Evolutionary conservation across 92 coral and sea anemone species (phyloP).

Genomic region (Phymanthus crucifer): DNA sequence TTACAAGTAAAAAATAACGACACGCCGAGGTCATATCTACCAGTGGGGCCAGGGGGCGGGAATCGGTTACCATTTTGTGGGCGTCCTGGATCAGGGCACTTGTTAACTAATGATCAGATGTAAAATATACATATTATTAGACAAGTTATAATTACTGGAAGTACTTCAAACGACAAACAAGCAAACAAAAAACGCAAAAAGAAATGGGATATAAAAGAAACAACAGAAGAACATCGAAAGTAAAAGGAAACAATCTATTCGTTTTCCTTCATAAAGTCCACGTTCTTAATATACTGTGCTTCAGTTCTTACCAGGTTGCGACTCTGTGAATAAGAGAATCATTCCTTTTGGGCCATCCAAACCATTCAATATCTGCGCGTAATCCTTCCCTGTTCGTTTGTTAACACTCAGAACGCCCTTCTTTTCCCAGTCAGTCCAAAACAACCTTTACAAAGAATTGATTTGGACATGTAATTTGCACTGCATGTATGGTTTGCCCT

Average conservation of each 20-base stretch:
- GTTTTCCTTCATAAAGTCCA: too few relatives aligned
- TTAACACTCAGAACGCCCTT: slow-evolving; percentile 68
- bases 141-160: too few relatives aligned
- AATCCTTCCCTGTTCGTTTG: slow-evolving; percentile 61
- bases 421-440: slow-evolving; percentile 92
- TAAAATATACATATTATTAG: neutral
- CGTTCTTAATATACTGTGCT: too few relatives aligned
- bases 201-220: too few relatives aligned
- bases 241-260: too few relatives aligned
- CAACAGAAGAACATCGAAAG: too few relatives aligned
- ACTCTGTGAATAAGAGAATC: slow-evolving; percentile 43
- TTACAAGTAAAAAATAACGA: slow-evolving; percentile 73
- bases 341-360: slow-evolving; percentile 64
- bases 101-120: slow-evolving; percentile 10
- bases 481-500: neutral
- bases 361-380: slow-evolving; percentile 49
- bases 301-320: slow-evolving; percentile 40
- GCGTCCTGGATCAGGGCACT: slow-evolving; percentile 84
- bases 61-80: slow-evolving; percentile 71
- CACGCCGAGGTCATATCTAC: slow-evolving; percentile 61
- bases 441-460: slow-evolving; percentile 46
- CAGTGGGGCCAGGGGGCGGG: slow-evolving; percentile 68
- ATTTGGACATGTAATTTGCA: neutral
- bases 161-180: too few relatives aligned
- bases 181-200: neutral